These are phyloP conservation scores for Lethocerus indicus DNA, from an alignment of 1,140 invertebrate genomes.

Conservation along the genomic window DNA sequence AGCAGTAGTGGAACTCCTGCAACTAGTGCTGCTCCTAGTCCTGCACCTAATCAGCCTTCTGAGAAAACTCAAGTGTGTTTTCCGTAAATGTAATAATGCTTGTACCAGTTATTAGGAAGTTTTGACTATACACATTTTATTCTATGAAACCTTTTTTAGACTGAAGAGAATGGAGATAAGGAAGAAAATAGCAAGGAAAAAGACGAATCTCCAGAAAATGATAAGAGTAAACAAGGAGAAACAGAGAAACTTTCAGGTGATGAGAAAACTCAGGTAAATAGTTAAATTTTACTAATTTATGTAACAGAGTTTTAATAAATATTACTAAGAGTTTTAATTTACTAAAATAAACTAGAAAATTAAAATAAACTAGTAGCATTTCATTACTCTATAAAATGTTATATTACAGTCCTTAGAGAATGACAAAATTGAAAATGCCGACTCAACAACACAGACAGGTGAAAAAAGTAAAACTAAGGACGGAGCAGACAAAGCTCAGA, in stretches of 20 bases:
- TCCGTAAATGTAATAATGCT: background rate
- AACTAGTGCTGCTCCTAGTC: conserved; percentile 52
- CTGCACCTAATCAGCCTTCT: conserved; percentile 31
- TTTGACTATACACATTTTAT: background rate
- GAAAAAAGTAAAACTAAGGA: conserved; percentile 20
- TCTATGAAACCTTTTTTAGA: background rate
- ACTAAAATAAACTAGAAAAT: no score
- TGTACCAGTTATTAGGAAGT: no score
- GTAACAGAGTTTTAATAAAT: no score
- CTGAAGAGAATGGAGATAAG: conserved; percentile 9
- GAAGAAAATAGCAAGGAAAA: conserved; percentile 14
- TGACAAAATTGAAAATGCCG: no score
- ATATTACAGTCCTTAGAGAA: no score
- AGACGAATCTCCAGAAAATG: conserved; percentile 4
- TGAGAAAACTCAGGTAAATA: no score
- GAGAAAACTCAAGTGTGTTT: conserved; percentile 8
- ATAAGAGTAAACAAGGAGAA: conserved; percentile 24
- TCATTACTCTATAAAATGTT: no score
- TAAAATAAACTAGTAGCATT: no score
- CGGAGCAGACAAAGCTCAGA: conserved; percentile 27
- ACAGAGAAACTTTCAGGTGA: conserved; percentile 19
- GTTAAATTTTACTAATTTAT: no score
- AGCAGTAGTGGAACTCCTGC: conserved; percentile 40
- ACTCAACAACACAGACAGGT: no score
- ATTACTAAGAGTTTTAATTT: no score